Percentiles rank a stretch among this genome's conserved stretches.
These are phyloP conservation scores for Xenopus petersii DNA, from an alignment of 2,797 vertebrate genomes.

Conservation along the genomic window DNA sequence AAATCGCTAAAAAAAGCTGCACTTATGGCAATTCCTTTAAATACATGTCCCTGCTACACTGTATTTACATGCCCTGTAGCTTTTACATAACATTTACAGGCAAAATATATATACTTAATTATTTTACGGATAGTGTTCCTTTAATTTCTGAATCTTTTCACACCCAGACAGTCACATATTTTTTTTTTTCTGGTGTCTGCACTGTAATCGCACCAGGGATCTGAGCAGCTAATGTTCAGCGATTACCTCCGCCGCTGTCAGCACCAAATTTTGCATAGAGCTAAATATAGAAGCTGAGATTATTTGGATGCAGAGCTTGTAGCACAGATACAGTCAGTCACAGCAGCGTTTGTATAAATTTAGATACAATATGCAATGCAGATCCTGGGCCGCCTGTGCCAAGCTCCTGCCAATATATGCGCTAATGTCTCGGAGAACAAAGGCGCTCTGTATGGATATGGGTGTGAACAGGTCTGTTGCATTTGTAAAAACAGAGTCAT, in stretches of 20 bases:
- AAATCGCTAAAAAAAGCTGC: no score
- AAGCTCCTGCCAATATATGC: no score
- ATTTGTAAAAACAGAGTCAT: no score
- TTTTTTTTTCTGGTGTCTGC: background rate
- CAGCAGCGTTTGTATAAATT: background rate
- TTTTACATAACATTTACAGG: no score
- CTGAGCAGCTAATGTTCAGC: slow-evolving; percentile 1
- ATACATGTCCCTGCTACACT: no score
- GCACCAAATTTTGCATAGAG: background rate
- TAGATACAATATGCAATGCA: background rate
- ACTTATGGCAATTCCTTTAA: no score
- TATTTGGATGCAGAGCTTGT: slow-evolving; percentile 9
- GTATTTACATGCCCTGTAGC: no score
- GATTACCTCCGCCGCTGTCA: background rate
- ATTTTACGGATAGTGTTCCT: background rate
- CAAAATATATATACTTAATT: background rate
- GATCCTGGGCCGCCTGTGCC: background rate
- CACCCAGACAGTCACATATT: background rate
- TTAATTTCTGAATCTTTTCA: background rate
- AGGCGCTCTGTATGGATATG: no score
- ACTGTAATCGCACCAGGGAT: background rate
- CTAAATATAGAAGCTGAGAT: slow-evolving; percentile 13
- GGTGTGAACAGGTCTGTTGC: no score
- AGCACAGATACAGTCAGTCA: background rate
- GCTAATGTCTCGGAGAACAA: no score